Base-by-base conservation (phyloP, 2,888 invertebrate genomes). In the Dicyrtoma fusca region DNA sequence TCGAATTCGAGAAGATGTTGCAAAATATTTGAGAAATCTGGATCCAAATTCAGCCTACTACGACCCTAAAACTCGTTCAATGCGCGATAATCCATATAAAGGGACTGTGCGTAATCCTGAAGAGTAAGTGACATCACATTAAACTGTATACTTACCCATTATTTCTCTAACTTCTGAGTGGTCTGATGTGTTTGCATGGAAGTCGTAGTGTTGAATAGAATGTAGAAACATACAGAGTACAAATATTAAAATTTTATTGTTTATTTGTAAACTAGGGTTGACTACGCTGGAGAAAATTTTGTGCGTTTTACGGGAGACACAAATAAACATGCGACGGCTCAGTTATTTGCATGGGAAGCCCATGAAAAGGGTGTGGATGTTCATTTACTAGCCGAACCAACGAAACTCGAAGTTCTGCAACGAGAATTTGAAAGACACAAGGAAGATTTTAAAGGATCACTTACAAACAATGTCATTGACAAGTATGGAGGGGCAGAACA, bases 21-120 rank as follows among this genome's bases (percentile, higher is more conserved):
- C 99, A 0, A 99, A 99, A 85, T 99, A 99, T 84, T 85, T 99
- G 76, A 87, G 96, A 72, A 99, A 99, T 84, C 86, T 99, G 82
- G 97, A 98, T 86, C 93, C 94, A 0, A 95, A 96, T 83, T 98
- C 97, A 0, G 98, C 99, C 0, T 97, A 97, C 85, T 99, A 99
- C 84, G 99, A 99, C 85, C 99, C 99, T 0, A 99, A 99, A 86
- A 97, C 98, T 0, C 88, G 99, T 72, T 95, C 98, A 0, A 99
- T 99, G 99, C 89, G 99, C 77, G 97, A 97, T 81, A 95, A 97
- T 85, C 97, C 97, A 0, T 91, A 94, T 81, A 89, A 89, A 14
- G 87, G 85, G 4, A 87, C 86, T 0, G 80, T 75, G 5, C 80
- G 81, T 26, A 81, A 79, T 59, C 85, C 86, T 0, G 85, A 87